Percentiles rank a stretch among this genome's conserved stretches.
phyloP scores from a whole-genome alignment of 2,113 vertebrate species.

The Halcyon malimbica region DNA sequence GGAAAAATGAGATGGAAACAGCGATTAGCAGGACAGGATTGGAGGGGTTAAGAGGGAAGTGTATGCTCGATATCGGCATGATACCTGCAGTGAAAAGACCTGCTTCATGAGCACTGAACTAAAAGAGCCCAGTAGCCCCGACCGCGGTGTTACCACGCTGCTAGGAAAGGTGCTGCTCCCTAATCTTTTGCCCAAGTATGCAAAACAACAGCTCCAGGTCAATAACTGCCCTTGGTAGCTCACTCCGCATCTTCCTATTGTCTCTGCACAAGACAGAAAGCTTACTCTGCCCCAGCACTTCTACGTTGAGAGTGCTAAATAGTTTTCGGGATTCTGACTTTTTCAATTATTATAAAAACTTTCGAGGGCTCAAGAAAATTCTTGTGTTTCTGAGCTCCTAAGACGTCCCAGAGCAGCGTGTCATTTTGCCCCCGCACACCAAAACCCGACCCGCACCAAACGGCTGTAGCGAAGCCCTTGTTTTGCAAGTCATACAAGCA shows the following conservation, averaged over 20 bases:
- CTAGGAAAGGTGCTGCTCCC: background rate
- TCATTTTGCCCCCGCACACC: rapidly evolving
- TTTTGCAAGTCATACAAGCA: slow-evolving; percentile 17
- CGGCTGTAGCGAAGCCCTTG: rapidly evolving
- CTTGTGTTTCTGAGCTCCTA: rapidly evolving
- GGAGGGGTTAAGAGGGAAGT: background rate
- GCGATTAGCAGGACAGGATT: background rate
- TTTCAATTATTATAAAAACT: rapidly evolving
- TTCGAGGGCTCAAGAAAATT: rapidly evolving
- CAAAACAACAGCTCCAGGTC: background rate
- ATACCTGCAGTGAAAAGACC: background rate
- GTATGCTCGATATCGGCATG: rapidly evolving
- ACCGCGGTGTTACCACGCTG: rapidly evolving
- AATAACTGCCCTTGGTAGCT: rapidly evolving
- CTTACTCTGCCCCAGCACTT: background rate
- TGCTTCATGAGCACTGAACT: background rate
- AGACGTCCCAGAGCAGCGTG: rapidly evolving
- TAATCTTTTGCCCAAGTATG: rapidly evolving
- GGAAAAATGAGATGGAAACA: background rate
- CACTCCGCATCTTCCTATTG: rapidly evolving
- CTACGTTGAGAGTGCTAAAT: rapidly evolving
- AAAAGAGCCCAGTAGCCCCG: background rate
- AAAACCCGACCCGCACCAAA: background rate
- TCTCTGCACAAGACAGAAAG: background rate
- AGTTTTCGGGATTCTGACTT: background rate